Base-by-base conservation (phyloP, 2,113 vertebrate species). In the Phasianus colchicus region DNA sequence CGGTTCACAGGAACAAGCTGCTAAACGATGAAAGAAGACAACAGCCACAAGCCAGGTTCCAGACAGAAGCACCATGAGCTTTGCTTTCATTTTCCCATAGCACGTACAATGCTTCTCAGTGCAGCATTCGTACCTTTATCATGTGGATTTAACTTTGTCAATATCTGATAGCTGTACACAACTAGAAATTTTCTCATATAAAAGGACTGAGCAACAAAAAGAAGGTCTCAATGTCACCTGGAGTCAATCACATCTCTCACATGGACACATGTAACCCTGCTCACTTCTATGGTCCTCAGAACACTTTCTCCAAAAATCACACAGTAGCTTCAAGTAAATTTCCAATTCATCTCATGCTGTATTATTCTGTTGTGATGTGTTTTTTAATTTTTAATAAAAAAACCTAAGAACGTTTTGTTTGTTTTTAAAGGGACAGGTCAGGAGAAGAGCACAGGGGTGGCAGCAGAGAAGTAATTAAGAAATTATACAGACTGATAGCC, bases 401-500 rank as follows among this genome's bases (percentile, higher is more conserved):
- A 83, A 76, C 4, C 6, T 34, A 65, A 6, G 2, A 81, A 86
- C 77, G 14, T 80, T 1, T 45, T 45, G 20, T 70, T 34, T 48
- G 21, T 69, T 19, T 83, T 70, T 69, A 38, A 67, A 90, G 45
- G 52, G 50, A 17, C 13, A 42, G 30, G 42, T 30, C 24, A 83
- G 42, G 60, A 87, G 87, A 94, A 86, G 61, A 81, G 79, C 38
- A 76, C 48, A 54, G 42, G 63, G 79, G 80, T 52, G n/a, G 65
- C 50, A 84, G 82, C 40, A 88, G 73, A 71, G 83, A 74, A 4
- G 30, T 22, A 84, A 83, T 77, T 47, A 79, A 90, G 76, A 89
- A 69, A 74, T 97, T 97, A 99, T 95, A 99, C 99, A 95, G 99
- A 99, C 96, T 99, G 99, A 98, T 99, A 99, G 91, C 98, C 99